Evolutionary conservation across 2,888 invertebrate species (phyloP), one percentile per base, ranked within the genome.

Genomic region (Mesorhabditis belari): DNA sequence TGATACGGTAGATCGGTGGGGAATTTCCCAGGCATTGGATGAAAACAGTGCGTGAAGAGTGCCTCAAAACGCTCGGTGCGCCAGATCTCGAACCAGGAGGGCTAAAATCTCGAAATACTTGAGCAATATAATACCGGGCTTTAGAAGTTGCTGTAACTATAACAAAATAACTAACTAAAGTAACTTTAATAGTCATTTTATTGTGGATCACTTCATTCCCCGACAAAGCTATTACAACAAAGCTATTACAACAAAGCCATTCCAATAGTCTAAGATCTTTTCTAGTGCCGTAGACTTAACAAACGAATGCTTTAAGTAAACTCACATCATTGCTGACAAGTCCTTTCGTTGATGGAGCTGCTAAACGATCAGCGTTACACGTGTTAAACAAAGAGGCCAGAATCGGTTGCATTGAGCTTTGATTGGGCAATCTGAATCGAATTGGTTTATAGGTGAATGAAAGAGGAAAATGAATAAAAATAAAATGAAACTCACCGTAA

Each of bases 71-170:
- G 49, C 35, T 78, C 76, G 5, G 77, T 77, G 6, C 76, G 55
- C 75, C 76, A 77, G 4, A 76, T 49, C 57, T 78, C 77, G 29
- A 70, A 54, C 75, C 76, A 78, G 3, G 35, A 49, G 24, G 63
- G 61, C 62, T 72, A 49, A 49, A 65, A 19, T 12, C 21, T 6
- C 17, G 29, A 64, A 4, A 19, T 26, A n/a, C n/a, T n/a, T n/a
- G n/a, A 49, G 29, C 52, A 6, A 17, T 29, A 12, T 6, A 59
- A 64, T 17, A 0, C 19, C 17, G 5, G 26, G n/a, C 12, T 35
- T 35, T n/a, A n/a, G n/a, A n/a, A n/a, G n/a, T n/a, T n/a, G n/a
- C n/a, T n/a, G n/a, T n/a, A n/a, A n/a, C n/a, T n/a, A n/a, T n/a
- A n/a, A n/a, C n/a, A n/a, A n/a, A n/a, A n/a, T n/a, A n/a, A n/a